Percentiles rank a stretch among this genome's conserved stretches.
phyloP scores from a whole-genome alignment of 2,888 invertebrate species.

The Kuschelorhynchus macadamiae region DNA sequence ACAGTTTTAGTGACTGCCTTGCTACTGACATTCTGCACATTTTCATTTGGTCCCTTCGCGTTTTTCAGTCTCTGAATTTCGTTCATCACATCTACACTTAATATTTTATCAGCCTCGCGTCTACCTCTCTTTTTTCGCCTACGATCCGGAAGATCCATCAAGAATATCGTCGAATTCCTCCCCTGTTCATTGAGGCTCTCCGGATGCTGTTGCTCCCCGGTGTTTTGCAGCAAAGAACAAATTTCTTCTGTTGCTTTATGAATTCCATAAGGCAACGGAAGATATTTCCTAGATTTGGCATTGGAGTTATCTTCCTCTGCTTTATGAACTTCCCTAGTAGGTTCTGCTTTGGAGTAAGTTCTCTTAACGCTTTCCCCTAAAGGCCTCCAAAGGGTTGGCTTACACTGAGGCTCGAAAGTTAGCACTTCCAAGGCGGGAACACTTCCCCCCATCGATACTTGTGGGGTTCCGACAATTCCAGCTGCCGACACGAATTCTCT shows the following conservation, averaged over 20 bases:
- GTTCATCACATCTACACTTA: conserved; percentile 5
- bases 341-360: conserved; percentile 17
- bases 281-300: no score
- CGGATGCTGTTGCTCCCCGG: conserved; percentile 20
- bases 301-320: no score
- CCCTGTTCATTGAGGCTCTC: conserved; percentile 18
- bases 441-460: conserved; percentile 11
- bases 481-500: conserved; percentile 29
- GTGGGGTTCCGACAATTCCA: conserved; percentile 23
- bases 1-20: conserved; percentile 30
- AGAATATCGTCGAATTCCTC: conserved; percentile 53
- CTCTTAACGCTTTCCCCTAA: conserved; percentile 15
- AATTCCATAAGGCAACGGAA: no score
- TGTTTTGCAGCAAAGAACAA: conserved; percentile 33
- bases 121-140: conserved; percentile 56
- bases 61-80: not conserved
- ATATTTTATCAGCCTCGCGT: conserved; percentile 17
- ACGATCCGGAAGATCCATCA: conserved; percentile 62
- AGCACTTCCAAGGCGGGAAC: conserved; percentile 18
- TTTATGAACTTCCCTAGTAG: not conserved
- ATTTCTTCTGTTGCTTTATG: conserved; percentile 34
- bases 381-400: conserved; percentile 27
- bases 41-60: not conserved
- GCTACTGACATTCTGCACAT: no score
- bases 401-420: conserved; percentile 11